Conservation (phyloP, 2,113 vertebrate species). For the Ciconia stormi region DNA sequence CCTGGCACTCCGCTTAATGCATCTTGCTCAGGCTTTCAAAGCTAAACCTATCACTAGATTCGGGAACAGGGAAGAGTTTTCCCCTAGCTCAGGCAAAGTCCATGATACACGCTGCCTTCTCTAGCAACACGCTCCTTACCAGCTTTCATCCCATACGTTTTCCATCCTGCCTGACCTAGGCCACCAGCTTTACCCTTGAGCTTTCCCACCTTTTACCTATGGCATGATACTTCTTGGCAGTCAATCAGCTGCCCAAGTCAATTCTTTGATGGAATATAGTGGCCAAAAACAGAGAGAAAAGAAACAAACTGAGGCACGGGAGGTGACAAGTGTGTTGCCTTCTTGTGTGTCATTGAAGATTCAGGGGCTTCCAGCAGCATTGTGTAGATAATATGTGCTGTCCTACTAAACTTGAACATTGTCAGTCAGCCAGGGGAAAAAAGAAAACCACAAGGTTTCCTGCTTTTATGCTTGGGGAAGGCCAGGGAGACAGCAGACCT, state of each 20-base stretch:
- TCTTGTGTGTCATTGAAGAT: background rate
- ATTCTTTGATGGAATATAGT: background rate
- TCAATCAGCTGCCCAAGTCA: background rate
- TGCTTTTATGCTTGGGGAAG: background rate
- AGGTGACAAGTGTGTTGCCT: background rate
- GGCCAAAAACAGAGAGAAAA: background rate
- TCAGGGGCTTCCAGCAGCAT: background rate
- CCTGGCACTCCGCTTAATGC: background rate
- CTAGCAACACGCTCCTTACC: background rate
- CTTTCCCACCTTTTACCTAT: background rate
- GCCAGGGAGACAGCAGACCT: background rate
- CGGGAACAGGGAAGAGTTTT: background rate
- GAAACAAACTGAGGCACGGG: background rate
- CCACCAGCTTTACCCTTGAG: background rate
- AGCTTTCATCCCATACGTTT: background rate
- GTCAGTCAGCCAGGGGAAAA: background rate
- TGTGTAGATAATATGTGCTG: background rate
- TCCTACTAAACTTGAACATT: background rate
- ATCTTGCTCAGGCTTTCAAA: background rate
- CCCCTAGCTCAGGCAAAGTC: background rate
- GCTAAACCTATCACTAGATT: background rate
- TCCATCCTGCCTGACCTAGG: background rate
- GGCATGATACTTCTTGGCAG: background rate
- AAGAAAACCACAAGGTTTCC: background rate
- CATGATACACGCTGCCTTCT: background rate